phyloP scores from a whole-genome alignment of 64 coral and sea anemone species.

The Montipora capricornis region DNA sequence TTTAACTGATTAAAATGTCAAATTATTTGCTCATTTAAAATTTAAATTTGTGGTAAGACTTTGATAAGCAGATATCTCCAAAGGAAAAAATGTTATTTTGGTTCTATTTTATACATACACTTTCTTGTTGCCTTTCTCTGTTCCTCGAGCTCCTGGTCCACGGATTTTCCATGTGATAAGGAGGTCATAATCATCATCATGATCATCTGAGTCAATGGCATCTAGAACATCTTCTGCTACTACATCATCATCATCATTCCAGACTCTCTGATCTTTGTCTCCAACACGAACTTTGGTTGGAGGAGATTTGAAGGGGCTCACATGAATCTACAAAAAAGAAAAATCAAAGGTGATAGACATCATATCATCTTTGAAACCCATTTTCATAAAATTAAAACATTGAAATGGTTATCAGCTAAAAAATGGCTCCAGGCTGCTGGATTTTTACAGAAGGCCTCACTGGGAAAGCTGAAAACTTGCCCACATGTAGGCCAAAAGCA shows the following conservation, averaged over 20 bases:
- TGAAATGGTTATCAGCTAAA: not conserved
- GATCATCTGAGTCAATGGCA: constrained; percentile 62
- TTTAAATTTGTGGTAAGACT: constrained; percentile 2
- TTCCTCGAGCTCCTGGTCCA: constrained; percentile 18
- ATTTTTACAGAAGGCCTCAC: not conserved
- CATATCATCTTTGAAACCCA: not conserved
- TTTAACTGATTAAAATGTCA: constrained; percentile 12
- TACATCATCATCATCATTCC: constrained; percentile 82
- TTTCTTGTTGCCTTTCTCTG: not conserved
- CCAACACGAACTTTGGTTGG: constrained; percentile 85
- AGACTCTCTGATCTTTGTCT: constrained; percentile 86
- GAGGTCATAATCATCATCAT: constrained; percentile 88
- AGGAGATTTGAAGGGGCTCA: constrained; percentile 86
- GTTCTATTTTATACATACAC: not conserved
- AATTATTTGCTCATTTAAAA: constrained; percentile 14
- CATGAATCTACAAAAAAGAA: constrained; percentile 61
- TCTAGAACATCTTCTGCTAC: constrained; percentile 68
- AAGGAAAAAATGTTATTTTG: not conserved
- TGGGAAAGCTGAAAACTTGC: not conserved
- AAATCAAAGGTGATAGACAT: not conserved
- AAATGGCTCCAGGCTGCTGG: not conserved
- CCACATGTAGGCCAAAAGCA: too few relatives aligned
- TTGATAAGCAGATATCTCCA: not conserved
- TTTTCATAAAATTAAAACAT: not conserved
- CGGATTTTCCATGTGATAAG: constrained; percentile 30